Percentiles rank a stretch among this genome's conserved stretches.
These are phyloP conservation scores for Chionomys nivalis DNA, from an alignment of 2,113 vertebrate genomes.

Conservation along the genomic window DNA sequence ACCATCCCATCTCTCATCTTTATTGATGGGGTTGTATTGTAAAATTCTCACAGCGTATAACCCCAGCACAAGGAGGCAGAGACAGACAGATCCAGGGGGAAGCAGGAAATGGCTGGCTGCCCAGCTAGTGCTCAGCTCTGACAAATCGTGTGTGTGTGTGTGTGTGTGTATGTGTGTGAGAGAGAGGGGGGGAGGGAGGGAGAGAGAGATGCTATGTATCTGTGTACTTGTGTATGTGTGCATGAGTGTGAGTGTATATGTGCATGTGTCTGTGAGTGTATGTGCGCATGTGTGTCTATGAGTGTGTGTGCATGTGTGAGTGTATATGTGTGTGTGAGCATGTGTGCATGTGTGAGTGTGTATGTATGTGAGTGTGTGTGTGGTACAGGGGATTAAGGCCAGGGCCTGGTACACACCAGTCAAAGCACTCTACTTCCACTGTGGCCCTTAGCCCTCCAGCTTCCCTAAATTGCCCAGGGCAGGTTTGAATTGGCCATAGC, in stretches of 20 bases:
- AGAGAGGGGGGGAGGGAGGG: no score
- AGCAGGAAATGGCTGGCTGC: background rate
- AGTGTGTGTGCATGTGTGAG: background rate
- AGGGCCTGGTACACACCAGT: background rate
- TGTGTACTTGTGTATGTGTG: no score
- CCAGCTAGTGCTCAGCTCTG: background rate
- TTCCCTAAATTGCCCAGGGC: no score
- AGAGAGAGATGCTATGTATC: no score
- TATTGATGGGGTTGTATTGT: background rate
- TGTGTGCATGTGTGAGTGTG: background rate
- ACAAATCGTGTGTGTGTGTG: background rate
- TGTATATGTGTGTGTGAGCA: no score
- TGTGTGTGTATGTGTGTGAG: no score
- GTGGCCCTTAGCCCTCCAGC: background rate
- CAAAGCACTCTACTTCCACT: background rate
- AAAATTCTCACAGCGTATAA: background rate
- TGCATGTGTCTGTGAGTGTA: rapidly evolving
- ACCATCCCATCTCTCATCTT: background rate
- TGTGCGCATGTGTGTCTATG: background rate
- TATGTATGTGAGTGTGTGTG: background rate
- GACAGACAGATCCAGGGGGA: background rate
- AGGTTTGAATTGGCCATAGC: background rate
- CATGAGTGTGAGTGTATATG: no score
- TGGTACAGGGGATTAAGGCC: background rate
- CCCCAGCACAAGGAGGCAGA: background rate